Evolutionary conservation across 2,113 vertebrate genomes (phyloP).

Genomic region (Coracopsis vasa): DNA sequence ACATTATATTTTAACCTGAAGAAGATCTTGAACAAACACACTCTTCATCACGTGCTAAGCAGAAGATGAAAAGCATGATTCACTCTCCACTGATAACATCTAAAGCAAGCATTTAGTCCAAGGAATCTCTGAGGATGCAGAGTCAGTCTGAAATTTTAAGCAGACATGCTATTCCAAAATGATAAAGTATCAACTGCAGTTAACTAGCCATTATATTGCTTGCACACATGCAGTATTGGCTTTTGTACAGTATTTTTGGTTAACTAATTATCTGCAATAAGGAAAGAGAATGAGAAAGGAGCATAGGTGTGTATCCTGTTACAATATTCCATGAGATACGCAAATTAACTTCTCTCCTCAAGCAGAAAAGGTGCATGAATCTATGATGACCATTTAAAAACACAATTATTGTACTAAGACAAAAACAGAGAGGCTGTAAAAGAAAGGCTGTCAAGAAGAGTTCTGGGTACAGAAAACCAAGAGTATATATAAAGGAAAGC

Average conservation of each 20-base stretch:
- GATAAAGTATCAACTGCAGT: not conserved
- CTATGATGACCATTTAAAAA: not conserved
- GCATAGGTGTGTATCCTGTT: not conserved
- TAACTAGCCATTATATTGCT: not conserved
- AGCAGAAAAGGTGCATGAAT: not conserved
- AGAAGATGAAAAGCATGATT: constrained; percentile 20
- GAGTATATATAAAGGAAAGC: rapidly evolving
- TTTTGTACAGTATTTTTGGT: not conserved
- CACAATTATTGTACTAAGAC: not conserved
- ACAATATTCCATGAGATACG: constrained; percentile 7
- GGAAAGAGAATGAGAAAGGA: not conserved
- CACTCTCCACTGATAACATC: not conserved
- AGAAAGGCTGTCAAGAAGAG: not conserved
- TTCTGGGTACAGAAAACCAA: not conserved
- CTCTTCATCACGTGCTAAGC: not conserved
- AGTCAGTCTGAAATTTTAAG: not conserved
- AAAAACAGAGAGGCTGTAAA: not conserved
- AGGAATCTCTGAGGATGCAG: not conserved
- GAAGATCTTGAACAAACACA: not conserved
- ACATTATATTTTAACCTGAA: not conserved
- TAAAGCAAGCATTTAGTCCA: not conserved
- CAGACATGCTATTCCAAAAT: not conserved
- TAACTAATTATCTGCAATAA: not conserved
- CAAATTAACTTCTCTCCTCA: constrained; percentile 24
- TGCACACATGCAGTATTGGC: not conserved